A percentile compares a stretch with the other conserved stretches of the same genome.
Conservation (phyloP, 2,888 invertebrate species). For the Stegana nigrithorax region DNA sequence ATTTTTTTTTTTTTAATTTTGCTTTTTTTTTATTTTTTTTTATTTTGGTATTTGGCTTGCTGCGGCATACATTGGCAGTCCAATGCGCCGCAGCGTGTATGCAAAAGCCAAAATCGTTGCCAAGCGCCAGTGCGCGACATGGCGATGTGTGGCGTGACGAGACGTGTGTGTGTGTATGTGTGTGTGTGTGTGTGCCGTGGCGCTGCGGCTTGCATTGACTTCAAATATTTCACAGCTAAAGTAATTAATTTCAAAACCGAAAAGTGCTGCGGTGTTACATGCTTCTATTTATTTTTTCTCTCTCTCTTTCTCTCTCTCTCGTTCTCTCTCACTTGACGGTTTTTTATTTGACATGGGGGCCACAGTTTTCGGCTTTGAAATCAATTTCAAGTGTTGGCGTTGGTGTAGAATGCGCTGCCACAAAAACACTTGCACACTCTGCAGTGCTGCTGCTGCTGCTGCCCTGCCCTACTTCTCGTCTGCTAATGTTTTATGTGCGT, state of each 20-base stretch:
- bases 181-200: too few relatives aligned
- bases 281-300: not conserved
- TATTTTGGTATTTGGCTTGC: not conserved
- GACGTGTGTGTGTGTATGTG: not conserved
- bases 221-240: slow-evolving; percentile 23
- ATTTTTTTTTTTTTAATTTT: not conserved
- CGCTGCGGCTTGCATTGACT: slow-evolving; percentile 4
- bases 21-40: not conserved
- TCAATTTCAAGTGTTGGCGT: not conserved
- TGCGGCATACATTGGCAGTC: too few relatives aligned
- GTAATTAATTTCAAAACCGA: slow-evolving; percentile 37
- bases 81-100: too few relatives aligned
- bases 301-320: not conserved
- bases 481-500: not conserved
- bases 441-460: too few relatives aligned
- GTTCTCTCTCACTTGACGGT: not conserved
- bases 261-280: slow-evolving; percentile 1
- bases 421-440: too few relatives aligned
- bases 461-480: not conserved
- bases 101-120: too few relatives aligned
- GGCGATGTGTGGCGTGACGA: too few relatives aligned
- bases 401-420: too few relatives aligned
- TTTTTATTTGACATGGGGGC: not conserved
- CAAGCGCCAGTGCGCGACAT: too few relatives aligned
- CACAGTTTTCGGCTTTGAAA: not conserved